Evolutionary conservation across 1,140 invertebrate species (phyloP).

Genomic region (Stegodyphus mimosarum): DNA sequence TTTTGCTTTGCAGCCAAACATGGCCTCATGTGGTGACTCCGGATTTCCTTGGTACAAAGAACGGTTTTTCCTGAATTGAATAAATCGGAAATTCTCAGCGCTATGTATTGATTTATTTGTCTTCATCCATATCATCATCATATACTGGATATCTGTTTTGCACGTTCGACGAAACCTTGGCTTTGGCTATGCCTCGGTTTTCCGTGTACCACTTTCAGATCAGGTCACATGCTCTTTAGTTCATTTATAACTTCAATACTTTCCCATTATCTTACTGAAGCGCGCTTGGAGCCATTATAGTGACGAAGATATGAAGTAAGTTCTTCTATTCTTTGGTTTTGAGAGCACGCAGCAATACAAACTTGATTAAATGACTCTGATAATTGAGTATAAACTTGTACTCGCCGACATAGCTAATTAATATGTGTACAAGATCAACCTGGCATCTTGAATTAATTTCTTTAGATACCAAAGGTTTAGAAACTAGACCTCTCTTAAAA

Average conservation of each 20-base stretch:
- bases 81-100: constrained; percentile 11
- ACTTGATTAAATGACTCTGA: constrained; percentile 45
- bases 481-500: constrained; percentile 43
- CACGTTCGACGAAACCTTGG: constrained; percentile 38
- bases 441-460: constrained; percentile 40
- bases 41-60: constrained; percentile 27
- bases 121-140: constrained; percentile 22
- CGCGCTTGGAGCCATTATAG: background rate
- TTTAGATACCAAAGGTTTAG: constrained; percentile 45
- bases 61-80: constrained; percentile 48
- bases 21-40: constrained; percentile 14
- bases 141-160: constrained; percentile 43
- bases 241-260: constrained; percentile 35
- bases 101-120: constrained; percentile 37
- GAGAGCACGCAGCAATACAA: constrained; percentile 25
- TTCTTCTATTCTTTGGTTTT: constrained; percentile 22
- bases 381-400: constrained; percentile 43
- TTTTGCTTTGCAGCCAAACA: constrained; percentile 22
- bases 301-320: constrained; percentile 32
- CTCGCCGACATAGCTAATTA: constrained; percentile 23
- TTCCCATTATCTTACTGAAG: constrained; percentile 20
- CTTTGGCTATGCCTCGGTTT: constrained; percentile 37
- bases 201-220: constrained; percentile 24
- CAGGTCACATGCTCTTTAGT: constrained; percentile 17
- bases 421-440: constrained; percentile 41